Evolutionary conservation across 2,113 vertebrate genomes (phyloP).

Genomic region (Rynchops niger): DNA sequence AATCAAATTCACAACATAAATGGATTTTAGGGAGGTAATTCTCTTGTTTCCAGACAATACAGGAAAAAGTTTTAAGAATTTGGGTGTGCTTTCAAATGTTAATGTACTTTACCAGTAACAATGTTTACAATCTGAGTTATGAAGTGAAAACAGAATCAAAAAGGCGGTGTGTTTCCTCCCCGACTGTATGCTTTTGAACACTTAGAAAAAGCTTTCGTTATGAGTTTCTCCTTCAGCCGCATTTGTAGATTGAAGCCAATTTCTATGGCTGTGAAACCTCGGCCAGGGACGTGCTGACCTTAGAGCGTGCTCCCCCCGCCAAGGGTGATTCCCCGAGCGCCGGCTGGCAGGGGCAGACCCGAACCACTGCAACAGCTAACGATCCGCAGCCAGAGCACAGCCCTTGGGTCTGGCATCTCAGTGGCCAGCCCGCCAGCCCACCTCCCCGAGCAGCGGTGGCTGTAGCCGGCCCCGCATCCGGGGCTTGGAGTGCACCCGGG

Average conservation of each 20-base stretch:
- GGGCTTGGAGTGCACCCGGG: background rate
- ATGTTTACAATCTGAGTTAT: background rate
- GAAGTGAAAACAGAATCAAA: background rate
- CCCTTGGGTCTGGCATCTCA: rapidly evolving
- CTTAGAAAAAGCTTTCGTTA: background rate
- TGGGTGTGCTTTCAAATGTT: background rate
- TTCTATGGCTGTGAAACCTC: rapidly evolving
- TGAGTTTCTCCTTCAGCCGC: background rate
- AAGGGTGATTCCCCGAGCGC: rapidly evolving
- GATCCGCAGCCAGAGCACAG: background rate
- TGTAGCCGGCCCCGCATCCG: rapidly evolving
- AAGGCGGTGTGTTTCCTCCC: background rate
- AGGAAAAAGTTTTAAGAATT: background rate
- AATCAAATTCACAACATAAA: background rate
- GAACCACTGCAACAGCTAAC: background rate
- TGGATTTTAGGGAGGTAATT: background rate
- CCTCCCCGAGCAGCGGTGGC: background rate
- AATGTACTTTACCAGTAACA: background rate
- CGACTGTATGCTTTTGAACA: rapidly evolving
- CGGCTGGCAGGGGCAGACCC: background rate
- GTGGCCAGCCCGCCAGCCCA: background rate
- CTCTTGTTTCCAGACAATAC: background rate
- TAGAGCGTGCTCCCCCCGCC: background rate
- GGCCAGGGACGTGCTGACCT: background rate
- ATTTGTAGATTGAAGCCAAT: background rate